A percentile compares a stretch with the other conserved stretches of the same genome.
Conservation (phyloP, 2,113 vertebrate species). For the Sturnus vulgaris region DNA sequence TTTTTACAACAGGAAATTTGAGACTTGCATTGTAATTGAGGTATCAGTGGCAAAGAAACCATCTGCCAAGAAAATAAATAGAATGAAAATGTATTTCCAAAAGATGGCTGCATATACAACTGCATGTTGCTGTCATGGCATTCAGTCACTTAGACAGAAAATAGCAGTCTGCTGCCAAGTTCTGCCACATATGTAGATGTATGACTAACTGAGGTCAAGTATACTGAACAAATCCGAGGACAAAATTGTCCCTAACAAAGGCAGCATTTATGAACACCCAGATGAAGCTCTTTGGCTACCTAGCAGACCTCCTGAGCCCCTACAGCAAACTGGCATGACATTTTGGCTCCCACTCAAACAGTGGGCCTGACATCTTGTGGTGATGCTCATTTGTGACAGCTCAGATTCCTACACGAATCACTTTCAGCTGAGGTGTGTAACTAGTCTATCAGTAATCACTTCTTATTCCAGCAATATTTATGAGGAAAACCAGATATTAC, state of each 20-base stretch:
- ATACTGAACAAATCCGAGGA: neutral
- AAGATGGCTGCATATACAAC: neutral
- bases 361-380: neutral
- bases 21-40: neutral
- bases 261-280: neutral
- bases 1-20: neutral
- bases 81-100: neutral
- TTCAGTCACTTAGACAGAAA: neutral
- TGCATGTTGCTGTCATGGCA: neutral
- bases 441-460: neutral
- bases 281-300: neutral
- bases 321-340: neutral
- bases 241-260: neutral
- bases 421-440: neutral
- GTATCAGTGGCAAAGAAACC: neutral
- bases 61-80: neutral
- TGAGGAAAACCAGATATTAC: neutral
- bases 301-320: neutral
- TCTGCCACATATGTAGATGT: neutral
- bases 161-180: neutral
- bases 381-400: neutral
- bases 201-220: neutral
- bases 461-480: neutral
- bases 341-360: neutral
- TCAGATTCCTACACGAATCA: neutral